Percentiles rank a stretch among this genome's conserved stretches.
These are phyloP conservation scores for Copidosoma floridanum DNA, from an alignment of 1,140 invertebrate species.

Conservation along the genomic window DNA sequence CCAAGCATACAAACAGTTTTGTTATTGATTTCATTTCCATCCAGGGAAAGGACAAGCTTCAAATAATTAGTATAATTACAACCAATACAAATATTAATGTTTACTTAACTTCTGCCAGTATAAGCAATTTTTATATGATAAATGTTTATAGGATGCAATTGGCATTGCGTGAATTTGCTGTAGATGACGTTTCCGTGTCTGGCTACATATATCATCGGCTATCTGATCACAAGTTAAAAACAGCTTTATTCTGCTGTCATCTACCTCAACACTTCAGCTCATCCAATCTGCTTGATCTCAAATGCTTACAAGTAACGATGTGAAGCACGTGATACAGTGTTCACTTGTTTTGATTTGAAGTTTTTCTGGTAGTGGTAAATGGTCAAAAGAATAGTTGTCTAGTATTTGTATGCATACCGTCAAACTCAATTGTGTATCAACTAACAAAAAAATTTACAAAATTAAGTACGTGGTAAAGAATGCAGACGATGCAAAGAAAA, in stretches of 20 bases:
- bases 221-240: conserved; percentile 95
- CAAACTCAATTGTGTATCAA: conserved; percentile 99
- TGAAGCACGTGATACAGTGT: conserved; percentile 96
- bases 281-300: conserved; percentile 95
- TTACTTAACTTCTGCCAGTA: too few relatives aligned
- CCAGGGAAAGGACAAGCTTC: conserved; percentile 99
- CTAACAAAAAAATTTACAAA: conserved; percentile 98
- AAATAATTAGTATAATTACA: conserved; percentile 78
- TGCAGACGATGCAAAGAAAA: too few relatives aligned
- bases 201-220: conserved; percentile 97
- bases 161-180: conserved; percentile 91
- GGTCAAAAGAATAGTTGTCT: conserved; percentile 90
- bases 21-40: conserved; percentile 99
- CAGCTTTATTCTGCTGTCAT: conserved; percentile 85
- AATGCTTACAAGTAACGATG: conserved; percentile 98
- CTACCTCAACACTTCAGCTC: conserved; percentile 96
- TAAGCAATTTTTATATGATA: too few relatives aligned
- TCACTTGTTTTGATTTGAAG: conserved; percentile 96
- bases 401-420: conserved; percentile 96
- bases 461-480: too few relatives aligned
- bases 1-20: conserved; percentile 92
- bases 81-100: too few relatives aligned
- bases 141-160: conserved; percentile 98
- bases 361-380: conserved; percentile 94
- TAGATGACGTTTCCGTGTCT: conserved; percentile 94